phyloP scores from a whole-genome alignment of 1,140 invertebrate genomes.

The Platyscapa corneri region DNA sequence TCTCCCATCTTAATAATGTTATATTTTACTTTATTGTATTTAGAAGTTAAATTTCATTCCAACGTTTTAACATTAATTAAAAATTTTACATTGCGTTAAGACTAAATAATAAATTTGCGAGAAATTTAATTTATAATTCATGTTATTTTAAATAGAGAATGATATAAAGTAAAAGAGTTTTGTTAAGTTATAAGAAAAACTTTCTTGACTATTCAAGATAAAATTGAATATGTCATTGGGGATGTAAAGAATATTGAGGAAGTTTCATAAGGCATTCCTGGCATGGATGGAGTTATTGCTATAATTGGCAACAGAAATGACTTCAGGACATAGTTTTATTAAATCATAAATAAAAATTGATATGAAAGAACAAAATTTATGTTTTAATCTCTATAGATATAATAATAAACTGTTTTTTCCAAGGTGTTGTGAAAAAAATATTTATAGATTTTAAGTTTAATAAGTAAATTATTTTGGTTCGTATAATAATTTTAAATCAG shows the following conservation, averaged over 20 bases:
- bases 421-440: conserved; percentile 4
- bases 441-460: too few species aligned
- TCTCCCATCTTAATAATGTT: background rate
- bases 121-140: background rate
- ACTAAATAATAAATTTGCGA: background rate
- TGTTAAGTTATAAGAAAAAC: background rate
- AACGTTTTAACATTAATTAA: background rate
- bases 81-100: too few species aligned
- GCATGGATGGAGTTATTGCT: conserved; percentile 84
- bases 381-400: conserved; percentile 64
- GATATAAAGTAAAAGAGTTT: background rate
- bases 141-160: background rate
- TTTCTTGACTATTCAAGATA: background rate
- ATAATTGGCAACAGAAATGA: conserved; percentile 85
- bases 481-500: too few species aligned
- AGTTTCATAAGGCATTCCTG: conserved; percentile 81
- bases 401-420: conserved; percentile 85
- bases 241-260: conserved; percentile 83
- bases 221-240: conserved; percentile 71
- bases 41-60: background rate
- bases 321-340: conserved; percentile 70
- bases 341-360: conserved; percentile 14
- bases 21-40: too few species aligned
- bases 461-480: too few species aligned
- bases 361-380: conserved; percentile 42